Conservation (phyloP, 2,113 vertebrate genomes). For the Mesocricetus auratus region DNA sequence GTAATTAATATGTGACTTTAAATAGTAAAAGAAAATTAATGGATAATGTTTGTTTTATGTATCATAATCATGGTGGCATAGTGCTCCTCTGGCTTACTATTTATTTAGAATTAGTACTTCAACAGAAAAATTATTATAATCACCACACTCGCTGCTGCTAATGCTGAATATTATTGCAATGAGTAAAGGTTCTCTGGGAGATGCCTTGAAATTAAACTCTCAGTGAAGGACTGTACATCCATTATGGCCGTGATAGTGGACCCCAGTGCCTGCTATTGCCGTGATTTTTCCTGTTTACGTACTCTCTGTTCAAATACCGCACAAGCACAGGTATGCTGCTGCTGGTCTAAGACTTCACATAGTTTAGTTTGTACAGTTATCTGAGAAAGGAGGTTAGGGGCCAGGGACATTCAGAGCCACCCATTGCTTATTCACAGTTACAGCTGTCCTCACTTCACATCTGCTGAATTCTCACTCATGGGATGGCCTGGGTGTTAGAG, state of each 20-base stretch:
- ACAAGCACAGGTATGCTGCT: background rate
- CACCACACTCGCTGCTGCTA: constrained; percentile 16
- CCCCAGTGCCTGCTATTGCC: background rate
- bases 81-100: constrained; percentile 17
- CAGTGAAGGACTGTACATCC: constrained; percentile 28
- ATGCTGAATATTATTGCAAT: constrained; percentile 31
- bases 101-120: constrained; percentile 38
- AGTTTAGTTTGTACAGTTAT: background rate
- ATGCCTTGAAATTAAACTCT: constrained; percentile 60
- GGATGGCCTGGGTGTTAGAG: background rate
- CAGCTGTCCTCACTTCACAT: background rate
- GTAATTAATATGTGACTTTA: constrained; percentile 82
- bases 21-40: constrained; percentile 56
- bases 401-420: background rate
- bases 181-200: constrained; percentile 26
- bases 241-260: background rate
- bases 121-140: constrained; percentile 52
- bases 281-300: background rate
- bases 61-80: constrained; percentile 59
- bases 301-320: background rate
- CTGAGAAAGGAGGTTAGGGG: constrained; percentile 8
- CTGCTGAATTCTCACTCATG: background rate
- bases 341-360: background rate
- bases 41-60: constrained; percentile 76
- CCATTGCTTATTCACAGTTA: background rate